Evolutionary conservation across 2,888 invertebrate genomes (phyloP).

Genomic region (Drosophila paracracens): DNA sequence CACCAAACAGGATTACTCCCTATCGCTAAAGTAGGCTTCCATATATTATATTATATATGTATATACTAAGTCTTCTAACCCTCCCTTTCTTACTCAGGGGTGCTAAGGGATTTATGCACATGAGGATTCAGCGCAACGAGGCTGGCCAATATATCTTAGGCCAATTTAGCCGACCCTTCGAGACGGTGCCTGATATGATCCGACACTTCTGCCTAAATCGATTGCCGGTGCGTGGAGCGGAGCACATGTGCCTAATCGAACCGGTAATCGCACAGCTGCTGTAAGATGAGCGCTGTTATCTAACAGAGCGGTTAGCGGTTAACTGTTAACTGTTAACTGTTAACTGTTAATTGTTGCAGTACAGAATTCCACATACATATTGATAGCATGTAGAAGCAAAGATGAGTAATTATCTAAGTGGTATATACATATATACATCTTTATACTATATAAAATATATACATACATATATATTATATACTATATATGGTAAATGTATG

Average conservation of each 20-base stretch:
- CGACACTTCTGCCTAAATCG: slow-evolving; percentile 96
- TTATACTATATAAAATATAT: slow-evolving; percentile 44
- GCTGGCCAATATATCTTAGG: slow-evolving; percentile 94
- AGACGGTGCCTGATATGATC: slow-evolving; percentile 97
- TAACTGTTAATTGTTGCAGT: slow-evolving; percentile 7
- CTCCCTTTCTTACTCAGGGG: slow-evolving; percentile 88
- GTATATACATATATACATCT: slow-evolving; percentile 40
- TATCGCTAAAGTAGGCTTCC: slow-evolving; percentile 95
- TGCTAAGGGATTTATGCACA: slow-evolving; percentile 97
- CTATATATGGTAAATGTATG: slow-evolving; percentile 39
- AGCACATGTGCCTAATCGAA: slow-evolving; percentile 97
- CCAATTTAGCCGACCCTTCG: slow-evolving; percentile 96
- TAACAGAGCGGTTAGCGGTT: slow-evolving; percentile 14
- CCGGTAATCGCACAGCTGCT: slow-evolving; percentile 94
- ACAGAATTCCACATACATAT: slow-evolving; percentile 69
- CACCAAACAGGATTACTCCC: slow-evolving; percentile 95
- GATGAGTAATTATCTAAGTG: slow-evolving; percentile 28
- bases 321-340: neutral
- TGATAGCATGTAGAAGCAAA: slow-evolving; percentile 54
- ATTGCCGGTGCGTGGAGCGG: slow-evolving; percentile 97
- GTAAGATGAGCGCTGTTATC: slow-evolving; percentile 75
- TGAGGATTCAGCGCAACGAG: slow-evolving; percentile 94
- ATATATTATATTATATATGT: neutral
- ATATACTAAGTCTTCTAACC: neutral
- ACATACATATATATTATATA: slow-evolving; percentile 10